Evolutionary conservation across 2,113 vertebrate genomes (phyloP), one percentile per base, ranked within the genome.

Genomic region (Philantomba maxwellii): DNA sequence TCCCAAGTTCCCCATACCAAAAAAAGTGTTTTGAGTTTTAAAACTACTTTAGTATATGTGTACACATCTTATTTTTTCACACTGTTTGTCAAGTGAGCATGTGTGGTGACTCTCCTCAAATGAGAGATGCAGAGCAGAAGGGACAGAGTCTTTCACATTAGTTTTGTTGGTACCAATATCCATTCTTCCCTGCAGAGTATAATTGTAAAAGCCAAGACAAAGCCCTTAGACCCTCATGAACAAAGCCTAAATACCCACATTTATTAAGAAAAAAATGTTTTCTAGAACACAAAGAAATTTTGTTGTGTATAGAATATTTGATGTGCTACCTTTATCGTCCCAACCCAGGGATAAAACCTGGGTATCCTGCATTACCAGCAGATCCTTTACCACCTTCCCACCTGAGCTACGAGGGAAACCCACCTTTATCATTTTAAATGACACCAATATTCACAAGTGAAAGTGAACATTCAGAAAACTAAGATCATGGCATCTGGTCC

Each of bases 371-470:
- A 23, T 70, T 23, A 70, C 66, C 10, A 39, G n/a, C 10, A 70
- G 19, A 70, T 23, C 12, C 66, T 70, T 70, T 23, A 70, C n/a
- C 66, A 70, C 19, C 9, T 70, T 70, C 10, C 19, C 66, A 70
- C 66, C 19, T 70, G n/a, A 39, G 19, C n/a, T 70, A 23, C 0
- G 0, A 70, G n/a, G n/a, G n/a, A 39, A 70, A 19, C n/a, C 75
- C 45, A 66, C 5, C 7, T 16, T 51, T 78, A 39, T 21, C 26
- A 77, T 77, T 87, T 83, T 28, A 87, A 83, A 66, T 45, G 30
- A 23, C 14, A 70, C 17, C 51, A 45, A 66, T 75, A 58, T 78
- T 64, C 43, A 43, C 39, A 45, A 25, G 47, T 5, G 21, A 78
- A 57, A 58, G 57, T 58, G 57, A 58, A 58, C 57, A 58, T 58